Evolutionary conservation across 2,888 invertebrate species (phyloP).

Genomic region (Leptinotarsa tumamoca): DNA sequence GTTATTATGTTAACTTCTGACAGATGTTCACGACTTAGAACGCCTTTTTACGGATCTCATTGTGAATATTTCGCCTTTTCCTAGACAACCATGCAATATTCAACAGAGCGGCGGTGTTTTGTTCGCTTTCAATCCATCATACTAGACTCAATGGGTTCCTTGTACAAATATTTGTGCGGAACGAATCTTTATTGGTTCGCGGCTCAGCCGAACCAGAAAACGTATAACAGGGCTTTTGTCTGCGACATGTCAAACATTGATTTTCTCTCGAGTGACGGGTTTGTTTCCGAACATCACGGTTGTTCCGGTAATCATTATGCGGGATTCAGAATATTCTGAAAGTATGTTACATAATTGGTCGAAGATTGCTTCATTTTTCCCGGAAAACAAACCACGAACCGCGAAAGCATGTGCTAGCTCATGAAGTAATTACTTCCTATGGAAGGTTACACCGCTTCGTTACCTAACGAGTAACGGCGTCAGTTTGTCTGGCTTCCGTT

Average conservation of each 20-base stretch:
- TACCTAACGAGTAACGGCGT: no score
- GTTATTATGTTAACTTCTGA: conserved; percentile 59
- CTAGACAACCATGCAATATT: conserved; percentile 47
- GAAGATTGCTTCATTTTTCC: no score
- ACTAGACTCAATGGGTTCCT: conserved; percentile 11
- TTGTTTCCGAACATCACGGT: not conserved
- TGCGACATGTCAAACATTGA: conserved; percentile 9
- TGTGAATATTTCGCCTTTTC: conserved; percentile 28
- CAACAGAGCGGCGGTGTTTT: conserved; percentile 45
- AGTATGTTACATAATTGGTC: not conserved
- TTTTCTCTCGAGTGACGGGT: conserved; percentile 5
- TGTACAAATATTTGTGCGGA: conserved; percentile 27
- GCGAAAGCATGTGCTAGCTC: no score
- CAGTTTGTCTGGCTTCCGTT: no score
- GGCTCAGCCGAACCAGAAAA: conserved; percentile 3
- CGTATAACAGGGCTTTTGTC: conserved; percentile 12
- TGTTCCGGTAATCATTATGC: not conserved
- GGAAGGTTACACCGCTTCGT: no score
- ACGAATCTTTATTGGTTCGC: conserved; percentile 6
- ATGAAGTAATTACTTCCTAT: no score
- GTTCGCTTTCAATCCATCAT: conserved; percentile 24
- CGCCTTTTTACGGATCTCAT: conserved; percentile 42
- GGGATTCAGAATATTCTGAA: not conserved
- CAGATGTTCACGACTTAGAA: conserved; percentile 58
- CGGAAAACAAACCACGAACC: no score